A percentile compares a stretch with the other conserved stretches of the same genome.
These are phyloP conservation scores for Plagiodera versicolora DNA, from an alignment of 2,888 invertebrate species.

Conservation along the genomic window DNA sequence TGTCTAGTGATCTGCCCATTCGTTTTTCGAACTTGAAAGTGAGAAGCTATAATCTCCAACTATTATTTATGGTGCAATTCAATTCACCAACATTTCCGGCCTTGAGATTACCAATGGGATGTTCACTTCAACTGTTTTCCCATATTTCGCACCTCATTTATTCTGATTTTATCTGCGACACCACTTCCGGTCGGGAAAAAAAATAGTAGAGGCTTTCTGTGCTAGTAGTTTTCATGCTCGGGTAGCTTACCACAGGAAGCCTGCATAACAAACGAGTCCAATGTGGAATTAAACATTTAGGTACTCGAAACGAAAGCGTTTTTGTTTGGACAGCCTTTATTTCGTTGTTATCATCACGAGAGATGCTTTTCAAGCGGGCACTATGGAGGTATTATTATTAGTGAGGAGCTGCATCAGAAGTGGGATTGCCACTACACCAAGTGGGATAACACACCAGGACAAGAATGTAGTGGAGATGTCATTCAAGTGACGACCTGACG, in stretches of 20 bases:
- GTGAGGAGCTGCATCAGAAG: too few relatives aligned
- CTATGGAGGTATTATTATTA: too few relatives aligned
- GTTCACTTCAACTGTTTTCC: constrained; percentile 6
- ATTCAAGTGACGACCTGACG: too few relatives aligned
- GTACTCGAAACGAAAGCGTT: not conserved
- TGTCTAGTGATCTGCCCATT: too few relatives aligned
- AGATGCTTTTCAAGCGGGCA: not conserved
- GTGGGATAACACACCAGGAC: too few relatives aligned
- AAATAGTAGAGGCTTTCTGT: constrained; percentile 9
- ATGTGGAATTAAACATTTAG: constrained; percentile 17
- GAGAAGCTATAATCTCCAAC: too few relatives aligned
- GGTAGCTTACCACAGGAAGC: constrained; percentile 21
- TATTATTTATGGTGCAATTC: too few relatives aligned
- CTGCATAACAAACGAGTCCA: constrained; percentile 17
- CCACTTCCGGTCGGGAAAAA: not conserved
- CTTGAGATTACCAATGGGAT: not conserved
- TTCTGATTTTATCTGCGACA: constrained; percentile 3
- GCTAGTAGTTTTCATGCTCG: constrained; percentile 17
- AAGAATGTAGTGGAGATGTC: too few relatives aligned
- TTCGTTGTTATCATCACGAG: not conserved
- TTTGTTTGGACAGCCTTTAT: not conserved
- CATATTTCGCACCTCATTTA: not conserved
- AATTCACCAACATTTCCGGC: not conserved
- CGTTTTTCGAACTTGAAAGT: too few relatives aligned
- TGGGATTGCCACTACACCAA: too few relatives aligned